These are phyloP conservation scores for Agriopis aurantiaria DNA, from an alignment of 2,888 invertebrate species.

Conservation along the genomic window DNA sequence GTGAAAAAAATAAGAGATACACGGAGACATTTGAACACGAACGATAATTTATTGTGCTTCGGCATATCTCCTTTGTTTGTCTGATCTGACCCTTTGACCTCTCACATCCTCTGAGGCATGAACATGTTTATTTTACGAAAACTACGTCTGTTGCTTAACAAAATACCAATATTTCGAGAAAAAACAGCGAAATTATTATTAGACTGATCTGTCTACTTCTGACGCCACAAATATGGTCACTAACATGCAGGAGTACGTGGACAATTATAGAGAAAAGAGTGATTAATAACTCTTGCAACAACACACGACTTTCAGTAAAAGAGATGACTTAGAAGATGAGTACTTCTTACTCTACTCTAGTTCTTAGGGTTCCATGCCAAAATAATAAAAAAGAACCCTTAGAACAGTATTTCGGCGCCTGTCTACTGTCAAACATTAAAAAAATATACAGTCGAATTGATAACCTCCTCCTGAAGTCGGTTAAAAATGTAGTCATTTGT, in stretches of 20 bases:
- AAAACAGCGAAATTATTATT: background rate
- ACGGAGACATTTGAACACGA: too few relatives aligned
- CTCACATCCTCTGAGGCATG: constrained; percentile 1
- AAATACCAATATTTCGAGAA: background rate
- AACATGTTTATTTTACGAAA: background rate
- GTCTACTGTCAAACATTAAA: too few relatives aligned
- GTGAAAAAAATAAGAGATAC: too few relatives aligned
- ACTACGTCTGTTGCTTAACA: constrained; percentile 1
- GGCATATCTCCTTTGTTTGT: too few relatives aligned
- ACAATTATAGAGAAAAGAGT: background rate
- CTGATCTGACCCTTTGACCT: background rate
- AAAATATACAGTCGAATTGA: too few relatives aligned
- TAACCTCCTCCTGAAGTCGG: too few relatives aligned
- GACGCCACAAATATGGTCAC: background rate
- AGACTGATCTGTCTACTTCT: background rate
- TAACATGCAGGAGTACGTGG: background rate
- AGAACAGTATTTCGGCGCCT: too few relatives aligned
- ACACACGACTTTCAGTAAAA: background rate
- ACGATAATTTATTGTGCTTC: too few relatives aligned
- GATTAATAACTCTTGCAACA: background rate
- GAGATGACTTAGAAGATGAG: background rate
- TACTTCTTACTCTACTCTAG: too few relatives aligned
- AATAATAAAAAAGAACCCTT: background rate
- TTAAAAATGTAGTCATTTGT: constrained; percentile 6
- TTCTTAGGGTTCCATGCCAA: background rate